Evolutionary conservation across 2,113 vertebrate species (phyloP), one percentile per base, ranked within the genome.

Genomic region (Toxotes chatareus): DNA sequence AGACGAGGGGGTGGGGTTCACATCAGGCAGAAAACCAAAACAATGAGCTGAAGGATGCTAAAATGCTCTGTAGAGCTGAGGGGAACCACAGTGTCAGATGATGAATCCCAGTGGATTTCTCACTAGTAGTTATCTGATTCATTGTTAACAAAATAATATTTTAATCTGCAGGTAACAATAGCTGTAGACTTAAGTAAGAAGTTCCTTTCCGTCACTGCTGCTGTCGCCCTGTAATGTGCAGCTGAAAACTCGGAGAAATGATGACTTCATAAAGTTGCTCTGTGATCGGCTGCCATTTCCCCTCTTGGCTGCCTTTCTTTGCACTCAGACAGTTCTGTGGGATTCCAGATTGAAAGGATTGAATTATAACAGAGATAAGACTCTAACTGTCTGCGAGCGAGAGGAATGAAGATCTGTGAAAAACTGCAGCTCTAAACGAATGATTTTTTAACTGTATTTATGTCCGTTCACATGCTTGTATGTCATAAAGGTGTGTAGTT

Each of bases 291-390:
- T 71, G 82, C 84, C 71, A 85, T 70, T 61, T 76, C 42, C 51
- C 42, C 2, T 8, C 40, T 67, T 79, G 77, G 72, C 85, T 32
- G 56, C 74, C 17, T 73, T 59, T 74, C 65, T 46, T 68, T 68
- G 56, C 63, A 2, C 42, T 62, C 76, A 21, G 44, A 76, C 44
- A 46, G 42, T 36, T 73, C 23, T 65, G 56, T 73, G 16, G 14
- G 51, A 80, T 73, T 87, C 76, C 62, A 61, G 53, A 42, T 73
- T 78, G 75, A 90, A 63, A 69, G 74, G 62, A 23, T 5, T 86
- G 76, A 89, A 44, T 84, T 84, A 87, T 82, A 62, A 46, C 63
- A 17, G 72, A 64, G 83, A 87, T 85, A 83, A 80, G 57, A 44
- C 27, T 0, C 4, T n/a, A 53, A 46, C 76, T 19, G 69, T 83